phyloP scores from a whole-genome alignment of 2,888 invertebrate genomes.

The Xylophagus ater region DNA sequence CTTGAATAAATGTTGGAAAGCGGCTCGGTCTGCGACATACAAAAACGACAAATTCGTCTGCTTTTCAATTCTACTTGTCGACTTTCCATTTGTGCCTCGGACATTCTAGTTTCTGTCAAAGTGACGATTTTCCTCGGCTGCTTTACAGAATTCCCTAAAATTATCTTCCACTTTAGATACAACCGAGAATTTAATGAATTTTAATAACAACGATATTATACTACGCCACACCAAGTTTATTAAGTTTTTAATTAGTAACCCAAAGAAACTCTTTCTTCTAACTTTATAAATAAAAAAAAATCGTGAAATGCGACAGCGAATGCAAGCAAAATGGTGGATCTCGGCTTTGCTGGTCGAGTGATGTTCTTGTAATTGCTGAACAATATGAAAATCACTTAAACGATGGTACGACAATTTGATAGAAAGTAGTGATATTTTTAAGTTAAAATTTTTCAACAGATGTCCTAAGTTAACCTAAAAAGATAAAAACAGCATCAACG shows the following conservation, averaged over 20 bases:
- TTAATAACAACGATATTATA: not conserved
- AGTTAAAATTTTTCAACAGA: no score
- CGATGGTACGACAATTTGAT: no score
- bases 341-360: not conserved
- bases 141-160: not conserved
- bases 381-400: no score
- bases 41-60: conserved; percentile 63
- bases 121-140: not conserved
- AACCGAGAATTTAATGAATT: no score
- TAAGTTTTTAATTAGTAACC: not conserved
- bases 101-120: not conserved
- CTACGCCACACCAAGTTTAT: not conserved
- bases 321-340: conserved; percentile 9
- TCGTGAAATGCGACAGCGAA: not conserved
- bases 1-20: conserved; percentile 56
- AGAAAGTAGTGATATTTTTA: no score
- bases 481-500: no score
- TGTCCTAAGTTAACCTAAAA: no score
- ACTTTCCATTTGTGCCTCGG: conserved; percentile 44
- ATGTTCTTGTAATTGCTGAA: no score
- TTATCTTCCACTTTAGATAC: not conserved
- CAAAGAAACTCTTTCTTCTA: not conserved
- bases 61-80: conserved; percentile 49
- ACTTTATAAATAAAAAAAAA: conserved; percentile 3
- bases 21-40: conserved; percentile 51